Conservation (phyloP, 2,888 invertebrate genomes). For the Brachycybe producta region DNA sequence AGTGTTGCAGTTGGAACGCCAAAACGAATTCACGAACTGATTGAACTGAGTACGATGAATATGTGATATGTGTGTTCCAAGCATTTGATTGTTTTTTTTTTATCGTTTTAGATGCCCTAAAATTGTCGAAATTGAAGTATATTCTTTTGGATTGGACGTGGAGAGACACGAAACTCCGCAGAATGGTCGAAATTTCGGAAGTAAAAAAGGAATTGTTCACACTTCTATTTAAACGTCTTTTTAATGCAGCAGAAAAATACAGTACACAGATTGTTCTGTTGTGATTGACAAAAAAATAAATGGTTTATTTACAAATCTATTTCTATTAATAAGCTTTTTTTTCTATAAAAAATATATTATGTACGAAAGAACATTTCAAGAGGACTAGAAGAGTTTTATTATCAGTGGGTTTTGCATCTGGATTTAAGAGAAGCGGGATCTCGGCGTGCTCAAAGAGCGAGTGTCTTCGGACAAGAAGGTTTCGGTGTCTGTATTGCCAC, state of each 20-base stretch:
- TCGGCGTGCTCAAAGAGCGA: constrained; percentile 4
- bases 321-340: too few relatives aligned
- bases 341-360: too few relatives aligned
- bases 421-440: constrained; percentile 8
- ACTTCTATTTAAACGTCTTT: not conserved
- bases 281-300: too few relatives aligned
- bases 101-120: not conserved
- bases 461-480: constrained; percentile 12
- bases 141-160: not conserved
- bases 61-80: too few relatives aligned
- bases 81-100: not conserved
- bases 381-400: too few relatives aligned
- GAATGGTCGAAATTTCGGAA: constrained; percentile 1
- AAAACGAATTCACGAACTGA: constrained; percentile 2
- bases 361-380: too few relatives aligned
- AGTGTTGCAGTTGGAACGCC: constrained; percentile 7
- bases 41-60: constrained; percentile 1
- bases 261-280: too few relatives aligned
- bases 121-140: not conserved
- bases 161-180: not conserved
- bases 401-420: too few relatives aligned
- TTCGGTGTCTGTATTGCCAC: not conserved
- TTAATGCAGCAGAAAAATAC: too few relatives aligned
- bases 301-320: too few relatives aligned
- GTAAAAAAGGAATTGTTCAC: not conserved